Base-by-base conservation (phyloP, 2,888 invertebrate species). In the Diplolepis rosae region DNA sequence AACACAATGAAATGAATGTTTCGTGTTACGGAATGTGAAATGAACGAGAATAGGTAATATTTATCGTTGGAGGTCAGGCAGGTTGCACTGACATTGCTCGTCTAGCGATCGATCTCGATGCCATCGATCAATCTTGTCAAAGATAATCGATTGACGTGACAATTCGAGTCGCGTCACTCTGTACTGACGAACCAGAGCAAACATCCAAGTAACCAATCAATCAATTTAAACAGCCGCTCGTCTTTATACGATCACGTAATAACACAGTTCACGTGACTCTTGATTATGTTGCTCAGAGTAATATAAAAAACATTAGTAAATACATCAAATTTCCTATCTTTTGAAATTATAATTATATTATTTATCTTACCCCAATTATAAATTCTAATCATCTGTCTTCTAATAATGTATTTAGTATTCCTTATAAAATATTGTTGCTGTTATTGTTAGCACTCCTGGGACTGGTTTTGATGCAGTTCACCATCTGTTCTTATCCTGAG, bases 101-200 rank as follows among this genome's bases (percentile, higher is more conserved):
- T 81, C 82, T 84, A 82, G 81, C 86, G 80, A 85, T 85, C 84
- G 83, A 83, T 83, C 78, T 76, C 69, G 76, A 72, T 69, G 79
- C 86, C 84, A 87, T 88, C 88, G 87, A 87, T 88, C 88, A 87
- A 83, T 80, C 83, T 79, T 80, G 85, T 87, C 86, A 83, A 80
- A 84, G 87, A 85, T 88, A 88, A 88, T 88, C 86, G 87, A 88
- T 88, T 84, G 80, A 84, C 85, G 86, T 86, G 87, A 88, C 87
- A 87, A 87, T 86, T 85, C 82, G 77, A 82, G 82, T 82, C 76
- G 83, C 81, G 80, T 83, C 89, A 87, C 48, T 81, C 54, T 77
- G 88, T 66, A 87, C 80, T 71, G 83, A 39, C 86, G 85, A 89
- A 84, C 80, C 84, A 18, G 81, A 89, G 89, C 82, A 89, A 90